These are phyloP conservation scores for Aphelocoma coerulescens DNA, from an alignment of 2,113 vertebrate species.

Conservation along the genomic window DNA sequence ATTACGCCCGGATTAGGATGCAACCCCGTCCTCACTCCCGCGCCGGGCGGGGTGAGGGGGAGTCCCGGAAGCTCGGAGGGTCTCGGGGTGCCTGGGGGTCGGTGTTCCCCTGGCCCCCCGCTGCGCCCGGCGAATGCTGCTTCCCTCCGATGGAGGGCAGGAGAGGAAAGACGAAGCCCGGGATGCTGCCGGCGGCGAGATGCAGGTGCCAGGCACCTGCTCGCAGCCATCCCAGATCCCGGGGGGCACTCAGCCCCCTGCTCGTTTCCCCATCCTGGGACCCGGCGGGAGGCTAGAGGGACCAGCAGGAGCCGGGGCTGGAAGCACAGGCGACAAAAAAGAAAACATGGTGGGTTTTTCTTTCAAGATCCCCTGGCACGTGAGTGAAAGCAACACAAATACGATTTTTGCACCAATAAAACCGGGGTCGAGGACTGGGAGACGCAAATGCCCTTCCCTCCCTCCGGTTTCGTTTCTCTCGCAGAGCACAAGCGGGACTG, in stretches of 20 bases:
- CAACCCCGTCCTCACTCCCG: not conserved
- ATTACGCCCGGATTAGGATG: constrained; percentile 69
- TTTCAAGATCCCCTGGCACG: not conserved
- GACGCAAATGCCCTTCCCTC: accelerated
- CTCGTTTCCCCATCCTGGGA: not conserved
- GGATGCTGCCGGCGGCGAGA: not conserved
- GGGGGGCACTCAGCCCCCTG: not conserved
- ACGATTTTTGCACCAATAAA: not conserved
- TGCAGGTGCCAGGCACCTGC: not conserved
- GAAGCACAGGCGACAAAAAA: not conserved
- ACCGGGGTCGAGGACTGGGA: not conserved
- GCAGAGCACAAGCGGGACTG: accelerated
- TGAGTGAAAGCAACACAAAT: not conserved
- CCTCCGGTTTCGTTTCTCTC: not conserved
- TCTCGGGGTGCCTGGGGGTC: accelerated
- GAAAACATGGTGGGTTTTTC: not conserved
- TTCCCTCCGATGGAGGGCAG: constrained; percentile 78
- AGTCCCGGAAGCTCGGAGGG: no score
- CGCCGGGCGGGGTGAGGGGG: not conserved
- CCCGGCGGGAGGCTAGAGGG: no score
- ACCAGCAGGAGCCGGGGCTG: not conserved
- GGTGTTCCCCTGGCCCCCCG: not conserved
- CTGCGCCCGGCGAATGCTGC: not conserved
- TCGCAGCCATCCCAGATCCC: not conserved
- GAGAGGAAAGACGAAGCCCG: constrained; percentile 70